These are phyloP conservation scores for Bradypus variegatus DNA, from an alignment of 2,797 vertebrate species.

Conservation along the genomic window DNA sequence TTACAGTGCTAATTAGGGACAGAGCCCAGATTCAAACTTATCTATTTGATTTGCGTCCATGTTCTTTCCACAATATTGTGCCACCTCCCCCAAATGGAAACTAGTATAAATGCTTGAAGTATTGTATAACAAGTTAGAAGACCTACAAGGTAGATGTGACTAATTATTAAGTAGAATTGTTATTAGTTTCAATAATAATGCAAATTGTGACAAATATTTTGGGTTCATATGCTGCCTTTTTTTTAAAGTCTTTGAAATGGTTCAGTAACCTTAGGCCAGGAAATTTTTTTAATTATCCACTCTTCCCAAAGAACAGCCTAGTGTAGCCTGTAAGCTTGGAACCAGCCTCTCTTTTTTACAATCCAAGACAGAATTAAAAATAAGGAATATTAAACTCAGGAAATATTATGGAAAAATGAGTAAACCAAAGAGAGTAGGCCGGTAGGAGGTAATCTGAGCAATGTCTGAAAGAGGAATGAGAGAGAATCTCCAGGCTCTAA, in stretches of 20 bases:
- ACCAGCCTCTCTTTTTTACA: neutral
- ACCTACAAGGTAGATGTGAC: neutral
- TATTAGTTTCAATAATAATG: neutral
- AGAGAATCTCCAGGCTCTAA: neutral
- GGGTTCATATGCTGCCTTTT: neutral
- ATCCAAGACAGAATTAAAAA: constrained; percentile 13
- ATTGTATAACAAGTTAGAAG: neutral
- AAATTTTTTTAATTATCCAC: neutral
- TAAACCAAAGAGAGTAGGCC: neutral
- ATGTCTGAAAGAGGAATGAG: neutral
- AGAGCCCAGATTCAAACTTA: neutral
- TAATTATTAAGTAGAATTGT: neutral
- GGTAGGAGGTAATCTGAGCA: neutral
- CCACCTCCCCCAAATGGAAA: neutral
- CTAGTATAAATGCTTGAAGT: neutral
- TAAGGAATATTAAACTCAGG: neutral
- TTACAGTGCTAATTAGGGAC: constrained; percentile 1
- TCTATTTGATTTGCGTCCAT: neutral
- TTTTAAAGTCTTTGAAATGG: neutral
- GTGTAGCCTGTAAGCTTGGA: neutral
- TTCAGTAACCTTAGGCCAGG: neutral
- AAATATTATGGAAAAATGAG: neutral
- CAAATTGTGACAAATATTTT: neutral
- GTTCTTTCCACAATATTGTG: neutral
- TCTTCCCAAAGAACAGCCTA: neutral